Evolutionary conservation across 2,888 invertebrate genomes (phyloP).

Genomic region (Liopterus haemorrhoidalis): DNA sequence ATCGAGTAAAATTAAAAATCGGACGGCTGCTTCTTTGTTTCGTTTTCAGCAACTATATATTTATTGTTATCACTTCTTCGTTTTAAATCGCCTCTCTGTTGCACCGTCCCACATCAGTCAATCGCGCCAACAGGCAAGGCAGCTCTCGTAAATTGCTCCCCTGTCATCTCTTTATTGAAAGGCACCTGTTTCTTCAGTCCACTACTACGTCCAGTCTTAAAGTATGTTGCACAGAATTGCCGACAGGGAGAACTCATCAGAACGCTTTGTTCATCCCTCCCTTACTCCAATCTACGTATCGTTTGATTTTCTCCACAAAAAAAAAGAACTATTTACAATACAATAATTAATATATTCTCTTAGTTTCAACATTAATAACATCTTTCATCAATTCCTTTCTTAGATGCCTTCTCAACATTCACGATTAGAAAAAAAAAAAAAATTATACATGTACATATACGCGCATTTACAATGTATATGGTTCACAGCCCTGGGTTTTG

Average conservation of each 20-base stretch:
- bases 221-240: constrained; percentile 6
- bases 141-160: constrained; percentile 2
- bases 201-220: constrained; percentile 16
- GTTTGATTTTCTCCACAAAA: no score
- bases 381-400: no score
- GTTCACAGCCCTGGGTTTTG: constrained; percentile 48
- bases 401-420: no score
- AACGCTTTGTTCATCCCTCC: no score
- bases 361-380: no score
- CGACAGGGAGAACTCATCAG: no score
- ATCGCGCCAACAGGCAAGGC: constrained; percentile 4
- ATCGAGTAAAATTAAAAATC: constrained; percentile 25
- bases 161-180: constrained; percentile 31
- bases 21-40: constrained; percentile 42
- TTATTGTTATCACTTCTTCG: constrained; percentile 19
- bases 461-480: constrained; percentile 30
- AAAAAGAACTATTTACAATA: no score
- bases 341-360: no score
- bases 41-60: constrained; percentile 25
- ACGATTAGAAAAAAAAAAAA: no score
- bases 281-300: no score
- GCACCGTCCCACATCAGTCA: constrained; percentile 14
- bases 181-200: constrained; percentile 41
- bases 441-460: neutral
- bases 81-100: constrained; percentile 1